Percentiles rank a stretch among this genome's conserved stretches.
phyloP scores from a whole-genome alignment of 2,113 vertebrate genomes.

The Chionomys nivalis region DNA sequence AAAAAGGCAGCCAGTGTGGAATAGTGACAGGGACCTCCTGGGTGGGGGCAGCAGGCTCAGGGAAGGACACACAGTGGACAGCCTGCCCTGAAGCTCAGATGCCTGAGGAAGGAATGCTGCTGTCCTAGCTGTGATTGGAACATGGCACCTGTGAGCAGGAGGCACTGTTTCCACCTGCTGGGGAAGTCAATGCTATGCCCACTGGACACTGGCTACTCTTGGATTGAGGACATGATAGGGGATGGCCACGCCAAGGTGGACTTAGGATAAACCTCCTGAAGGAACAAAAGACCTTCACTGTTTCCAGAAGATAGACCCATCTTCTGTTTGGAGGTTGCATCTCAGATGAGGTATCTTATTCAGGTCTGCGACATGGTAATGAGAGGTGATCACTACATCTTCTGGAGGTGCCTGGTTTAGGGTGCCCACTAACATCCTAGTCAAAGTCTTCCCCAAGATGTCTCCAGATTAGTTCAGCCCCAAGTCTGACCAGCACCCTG shows the following conservation, averaged over 20 bases:
- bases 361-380: conserved; percentile 74
- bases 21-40: neutral
- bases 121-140: rapidly evolving
- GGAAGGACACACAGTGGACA: neutral
- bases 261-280: neutral
- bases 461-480: conserved; percentile 66
- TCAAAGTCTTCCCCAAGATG: conserved; percentile 46
- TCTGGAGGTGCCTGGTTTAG: conserved; percentile 54
- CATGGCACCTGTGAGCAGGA: neutral
- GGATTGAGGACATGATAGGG: rapidly evolving
- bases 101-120: rapidly evolving
- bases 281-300: conserved; percentile 24
- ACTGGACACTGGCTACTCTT: rapidly evolving
- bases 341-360: conserved; percentile 82
- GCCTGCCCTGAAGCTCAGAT: neutral
- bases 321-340: conserved; percentile 67
- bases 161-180: rapidly evolving
- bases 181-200: rapidly evolving
- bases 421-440: conserved; percentile 46
- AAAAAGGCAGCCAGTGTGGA: neutral
- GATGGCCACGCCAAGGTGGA: neutral
- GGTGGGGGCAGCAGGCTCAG: neutral
- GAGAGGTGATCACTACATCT: conserved; percentile 74
- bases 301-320: conserved; percentile 63
- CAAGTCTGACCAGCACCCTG: neutral